Base-by-base conservation (phyloP, 2,888 invertebrate species). In the Adineta ricciae region DNA sequence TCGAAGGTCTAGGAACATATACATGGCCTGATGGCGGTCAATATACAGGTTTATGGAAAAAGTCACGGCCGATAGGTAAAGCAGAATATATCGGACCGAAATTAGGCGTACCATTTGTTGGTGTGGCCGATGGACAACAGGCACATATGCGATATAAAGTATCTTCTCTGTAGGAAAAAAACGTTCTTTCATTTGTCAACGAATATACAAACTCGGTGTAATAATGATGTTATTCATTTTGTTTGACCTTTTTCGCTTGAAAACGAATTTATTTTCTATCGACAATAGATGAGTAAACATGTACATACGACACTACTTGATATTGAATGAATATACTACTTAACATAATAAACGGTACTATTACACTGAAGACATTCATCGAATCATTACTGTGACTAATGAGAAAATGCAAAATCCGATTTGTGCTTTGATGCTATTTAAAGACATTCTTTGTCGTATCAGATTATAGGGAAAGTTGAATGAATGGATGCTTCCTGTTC, bases 31-130 rank as follows among this genome's bases (percentile, higher is more conserved):
- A 78, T 21, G 78, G 78, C 2, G 78, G 36, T 8, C 24, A 41
- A 78, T 78, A 78, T 78, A 78, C 78, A 41, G 78, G 78, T 8
- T 36, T 41, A n/a, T 78, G 38, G 38, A 24, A 41, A 38, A 41
- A 41, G 4, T 78, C 78, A 3, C 38, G n/a, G 41, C 19, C 78
- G 4, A 41, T 41, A 78, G 78, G 78, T 19, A n/a, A 78, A 78
- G 41, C 78, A 21, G 78, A 78, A 78, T 78, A 78, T 78, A 24
- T 9, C 8, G 78, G 78, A 78, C 78, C 78, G 1, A 21, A 78
- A 19, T 38, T 78, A 41, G 78, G 41, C n/a, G 78, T 78, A n/a
- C 78, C 78, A 78, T 78, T 78, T 78, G 41, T 78, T 78, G 78
- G 78, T 78, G 9, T 9, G 19, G 78, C 78, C 11, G 19, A 78